These are phyloP conservation scores for Paradoxurus hermaphroditus DNA, from an alignment of 2,113 vertebrate genomes.

Conservation along the genomic window DNA sequence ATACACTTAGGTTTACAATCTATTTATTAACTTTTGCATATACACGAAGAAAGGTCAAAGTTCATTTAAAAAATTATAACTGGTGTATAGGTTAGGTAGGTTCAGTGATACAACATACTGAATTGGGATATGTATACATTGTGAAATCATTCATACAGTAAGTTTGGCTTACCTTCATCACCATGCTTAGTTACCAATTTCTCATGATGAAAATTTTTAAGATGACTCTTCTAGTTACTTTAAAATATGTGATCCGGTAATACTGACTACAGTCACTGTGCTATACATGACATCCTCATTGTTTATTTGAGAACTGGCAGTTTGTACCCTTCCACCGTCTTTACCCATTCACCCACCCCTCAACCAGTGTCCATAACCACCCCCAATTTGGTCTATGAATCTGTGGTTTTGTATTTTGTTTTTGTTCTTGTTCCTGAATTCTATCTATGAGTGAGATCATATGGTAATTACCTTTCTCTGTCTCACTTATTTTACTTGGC, in stretches of 20 bases:
- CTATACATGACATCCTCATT: too few relatives aligned
- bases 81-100: neutral
- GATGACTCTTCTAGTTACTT: neutral
- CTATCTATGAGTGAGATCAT: neutral
- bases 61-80: neutral
- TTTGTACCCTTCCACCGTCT: neutral
- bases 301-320: neutral
- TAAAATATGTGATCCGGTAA: too few relatives aligned
- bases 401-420: neutral
- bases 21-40: neutral
- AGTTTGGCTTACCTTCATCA: neutral
- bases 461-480: neutral
- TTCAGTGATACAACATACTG: neutral
- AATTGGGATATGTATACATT: neutral
- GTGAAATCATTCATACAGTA: neutral
- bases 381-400: neutral
- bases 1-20: neutral
- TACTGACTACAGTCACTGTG: neutral
- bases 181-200: neutral
- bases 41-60: neutral
- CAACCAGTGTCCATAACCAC: too few relatives aligned
- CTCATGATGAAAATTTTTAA: neutral
- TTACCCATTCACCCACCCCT: neutral
- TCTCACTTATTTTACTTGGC: neutral
- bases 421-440: neutral